phyloP scores from a whole-genome alignment of 2,113 vertebrate species.

The Xenopus borealis region DNA sequence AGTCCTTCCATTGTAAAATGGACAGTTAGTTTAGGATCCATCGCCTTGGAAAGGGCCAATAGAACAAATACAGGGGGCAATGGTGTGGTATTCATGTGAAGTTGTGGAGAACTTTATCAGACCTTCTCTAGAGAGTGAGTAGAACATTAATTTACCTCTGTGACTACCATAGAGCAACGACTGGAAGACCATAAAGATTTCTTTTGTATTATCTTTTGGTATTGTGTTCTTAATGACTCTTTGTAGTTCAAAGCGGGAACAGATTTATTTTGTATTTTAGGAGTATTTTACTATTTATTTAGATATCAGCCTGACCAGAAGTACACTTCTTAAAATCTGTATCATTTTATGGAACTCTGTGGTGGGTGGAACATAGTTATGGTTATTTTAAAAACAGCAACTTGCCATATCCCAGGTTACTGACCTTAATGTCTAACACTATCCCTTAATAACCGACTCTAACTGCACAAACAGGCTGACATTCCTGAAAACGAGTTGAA shows the following conservation, averaged over 20 bases:
- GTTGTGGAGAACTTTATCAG: too few relatives aligned
- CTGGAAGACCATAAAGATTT: background rate
- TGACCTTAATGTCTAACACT: background rate
- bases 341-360: background rate
- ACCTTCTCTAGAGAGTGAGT: too few relatives aligned
- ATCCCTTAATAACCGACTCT: background rate
- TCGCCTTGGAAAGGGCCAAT: too few relatives aligned
- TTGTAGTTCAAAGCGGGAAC: background rate
- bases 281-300: background rate
- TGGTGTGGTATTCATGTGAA: too few relatives aligned
- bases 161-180: background rate
- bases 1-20: too few relatives aligned
- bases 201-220: background rate
- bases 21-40: too few relatives aligned
- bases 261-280: conserved; percentile 3
- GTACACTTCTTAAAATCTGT: background rate
- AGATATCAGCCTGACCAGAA: background rate
- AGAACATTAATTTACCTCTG: background rate
- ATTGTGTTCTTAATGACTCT: background rate
- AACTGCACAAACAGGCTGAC: background rate
- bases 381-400: background rate
- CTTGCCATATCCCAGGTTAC: background rate
- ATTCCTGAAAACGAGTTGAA: background rate
- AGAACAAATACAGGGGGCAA: too few relatives aligned
- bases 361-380: background rate